phyloP scores from a whole-genome alignment of 1,140 invertebrate species.

The Centruroides vittatus region DNA sequence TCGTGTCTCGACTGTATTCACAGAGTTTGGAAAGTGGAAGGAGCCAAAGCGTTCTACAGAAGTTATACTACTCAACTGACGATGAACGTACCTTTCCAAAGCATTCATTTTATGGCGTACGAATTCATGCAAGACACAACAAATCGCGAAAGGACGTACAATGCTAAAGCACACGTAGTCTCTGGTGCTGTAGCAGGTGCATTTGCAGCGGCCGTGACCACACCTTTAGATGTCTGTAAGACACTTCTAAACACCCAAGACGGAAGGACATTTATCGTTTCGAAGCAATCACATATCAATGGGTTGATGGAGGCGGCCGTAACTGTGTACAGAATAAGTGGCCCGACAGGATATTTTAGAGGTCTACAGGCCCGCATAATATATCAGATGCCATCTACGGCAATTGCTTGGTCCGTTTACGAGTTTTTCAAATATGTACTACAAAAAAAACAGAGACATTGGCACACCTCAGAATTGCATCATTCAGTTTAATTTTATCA shows the following conservation, averaged over 20 bases:
- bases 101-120: constrained; percentile 89
- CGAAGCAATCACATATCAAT: constrained; percentile 32
- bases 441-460: background rate
- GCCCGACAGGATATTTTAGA: constrained; percentile 62
- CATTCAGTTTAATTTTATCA: too few relatives aligned
- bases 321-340: constrained; percentile 56
- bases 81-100: constrained; percentile 98
- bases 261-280: constrained; percentile 31
- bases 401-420: constrained; percentile 96
- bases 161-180: constrained; percentile 72
- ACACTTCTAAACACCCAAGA: constrained; percentile 93
- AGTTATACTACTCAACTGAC: constrained; percentile 90
- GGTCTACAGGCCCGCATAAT: constrained; percentile 78
- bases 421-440: constrained; percentile 49
- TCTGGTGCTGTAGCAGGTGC: constrained; percentile 85
- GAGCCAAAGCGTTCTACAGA: constrained; percentile 85
- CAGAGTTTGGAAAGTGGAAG: constrained; percentile 66
- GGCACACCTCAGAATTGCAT: too few relatives aligned
- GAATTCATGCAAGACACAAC: constrained; percentile 71
- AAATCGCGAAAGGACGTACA: constrained; percentile 71
- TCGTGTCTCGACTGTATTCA: constrained; percentile 62
- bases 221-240: constrained; percentile 97
- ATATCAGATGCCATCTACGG: constrained; percentile 96
- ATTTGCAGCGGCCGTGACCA: constrained; percentile 83
- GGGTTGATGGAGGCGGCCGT: constrained; percentile 55